A percentile compares a stretch with the other conserved stretches of the same genome.
These are phyloP conservation scores for Pteromalus puparum DNA, from an alignment of 1,140 invertebrate genomes.

Conservation along the genomic window DNA sequence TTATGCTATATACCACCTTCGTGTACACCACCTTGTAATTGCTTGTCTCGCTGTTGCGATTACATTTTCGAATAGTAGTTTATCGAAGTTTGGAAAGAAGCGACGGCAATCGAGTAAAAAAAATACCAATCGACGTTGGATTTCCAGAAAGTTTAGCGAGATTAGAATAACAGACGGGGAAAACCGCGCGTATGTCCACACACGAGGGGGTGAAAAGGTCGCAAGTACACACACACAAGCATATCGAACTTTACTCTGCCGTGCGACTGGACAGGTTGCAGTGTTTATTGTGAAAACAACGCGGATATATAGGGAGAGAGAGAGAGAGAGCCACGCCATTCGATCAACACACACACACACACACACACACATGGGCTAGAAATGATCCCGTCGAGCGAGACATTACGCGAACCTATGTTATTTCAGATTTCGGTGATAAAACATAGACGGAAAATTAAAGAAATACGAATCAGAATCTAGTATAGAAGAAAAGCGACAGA, in stretches of 20 bases:
- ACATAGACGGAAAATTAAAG: background rate
- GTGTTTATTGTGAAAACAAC: slow-evolving; percentile 73
- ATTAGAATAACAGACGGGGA: slow-evolving; percentile 20
- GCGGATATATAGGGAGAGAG: slow-evolving; percentile 51
- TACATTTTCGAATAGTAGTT: background rate
- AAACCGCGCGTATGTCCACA: background rate
- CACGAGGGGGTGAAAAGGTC: background rate
- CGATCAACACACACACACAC: slow-evolving; percentile 12
- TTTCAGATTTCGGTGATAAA: background rate
- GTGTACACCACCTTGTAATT: slow-evolving; percentile 15
- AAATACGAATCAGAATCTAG: background rate
- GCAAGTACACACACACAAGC: background rate
- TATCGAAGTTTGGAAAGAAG: background rate
- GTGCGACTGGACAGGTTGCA: slow-evolving; percentile 66
- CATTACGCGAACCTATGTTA: slow-evolving; percentile 14
- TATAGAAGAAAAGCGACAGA: background rate
- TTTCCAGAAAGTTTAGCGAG: slow-evolving; percentile 16
- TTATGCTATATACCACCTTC: background rate
- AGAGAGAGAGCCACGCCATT: background rate
- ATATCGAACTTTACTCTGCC: slow-evolving; percentile 36
- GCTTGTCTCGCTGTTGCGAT: background rate
- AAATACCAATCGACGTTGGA: slow-evolving; percentile 21
- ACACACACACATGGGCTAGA: too few relatives aligned
- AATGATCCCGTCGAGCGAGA: background rate
- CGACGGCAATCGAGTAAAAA: background rate